Evolutionary conservation across 2,888 invertebrate genomes (phyloP).

Genomic region (Junonia oenone): DNA sequence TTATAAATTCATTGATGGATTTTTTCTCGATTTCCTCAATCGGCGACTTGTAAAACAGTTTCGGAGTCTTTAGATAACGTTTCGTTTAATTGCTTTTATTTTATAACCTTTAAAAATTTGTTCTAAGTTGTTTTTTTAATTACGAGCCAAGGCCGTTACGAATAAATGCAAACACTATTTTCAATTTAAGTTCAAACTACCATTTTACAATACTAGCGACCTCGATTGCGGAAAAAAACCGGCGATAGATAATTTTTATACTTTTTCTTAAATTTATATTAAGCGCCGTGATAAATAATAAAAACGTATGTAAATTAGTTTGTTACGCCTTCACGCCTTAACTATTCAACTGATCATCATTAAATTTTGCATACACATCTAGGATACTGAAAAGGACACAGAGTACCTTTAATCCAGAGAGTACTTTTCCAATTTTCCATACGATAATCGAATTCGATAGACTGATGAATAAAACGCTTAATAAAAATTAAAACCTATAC

Average conservation of each 20-base stretch:
- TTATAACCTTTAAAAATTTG: conserved; percentile 31
- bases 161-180: conserved; percentile 36
- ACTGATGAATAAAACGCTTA: too few species aligned
- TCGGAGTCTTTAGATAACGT: conserved; percentile 11
- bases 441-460: background rate
- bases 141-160: conserved; percentile 34
- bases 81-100: conserved; percentile 16
- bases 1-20: conserved; percentile 15
- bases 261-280: background rate
- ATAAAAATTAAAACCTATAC: too few species aligned
- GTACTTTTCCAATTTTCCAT: too few species aligned
- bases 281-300: too few species aligned
- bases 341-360: too few species aligned
- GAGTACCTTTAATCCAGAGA: too few species aligned
- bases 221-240: conserved; percentile 26
- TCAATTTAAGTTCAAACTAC: conserved; percentile 32
- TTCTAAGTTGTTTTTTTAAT: conserved; percentile 31
- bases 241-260: conserved; percentile 20
- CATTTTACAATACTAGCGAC: conserved; percentile 32
- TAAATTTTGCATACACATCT: too few species aligned
- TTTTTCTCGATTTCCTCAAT: conserved; percentile 20
- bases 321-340: too few species aligned
- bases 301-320: too few species aligned
- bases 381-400: too few species aligned
- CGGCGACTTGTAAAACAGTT: conserved; percentile 14